Evolutionary conservation across 2,113 vertebrate genomes (phyloP), one percentile per base, ranked within the genome.

Genomic region (Ginglymostoma cirratum): DNA sequence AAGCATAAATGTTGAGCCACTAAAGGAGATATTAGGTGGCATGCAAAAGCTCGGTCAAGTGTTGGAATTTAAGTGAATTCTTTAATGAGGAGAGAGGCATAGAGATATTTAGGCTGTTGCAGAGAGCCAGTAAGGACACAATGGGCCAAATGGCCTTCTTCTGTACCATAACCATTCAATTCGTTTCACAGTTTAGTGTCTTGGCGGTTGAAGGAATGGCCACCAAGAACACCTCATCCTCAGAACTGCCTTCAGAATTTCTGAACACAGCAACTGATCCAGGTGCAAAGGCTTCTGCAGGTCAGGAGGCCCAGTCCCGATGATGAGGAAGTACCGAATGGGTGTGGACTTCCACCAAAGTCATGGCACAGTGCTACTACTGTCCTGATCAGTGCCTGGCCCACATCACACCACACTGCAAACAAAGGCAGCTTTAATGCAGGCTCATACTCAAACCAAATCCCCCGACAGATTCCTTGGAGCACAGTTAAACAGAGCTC

Each of bases 361-460:
- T 42, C 78, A 4, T 61, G 89, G 89, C 38, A 93, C 61, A 93
- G 89, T 66, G n/a, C 34, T 19, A 66, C 6, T 61, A 93, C 61
- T 93, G 61, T 93, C 34, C 0, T 5, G 17, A 0, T 12, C 27
- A 65, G 12, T 14, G 23, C 12, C 52, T 66, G 34, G 61, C 34
- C 61, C 34, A 21, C 89, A 66, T 93, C 89, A 93, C 34, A 23
- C 89, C 89, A 66, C 17, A 6, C n/a, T 6, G 17, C n/a, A 80
- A 34, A 83, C 89, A 93, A 93, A 93, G 89, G 34, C 89, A 67
- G 34, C 89, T 93, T 93, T 93, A 93, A 93, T 93, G 61, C 34
- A 23, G 61, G n/a, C 61, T 38, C 5, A 19, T 42, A 5, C 61
- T 21, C 61, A 67, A 66, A 67, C 61, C 89, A 66, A 3, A 61